Evolutionary conservation across 2,113 vertebrate genomes (phyloP).

Genomic region (Albula goreensis): DNA sequence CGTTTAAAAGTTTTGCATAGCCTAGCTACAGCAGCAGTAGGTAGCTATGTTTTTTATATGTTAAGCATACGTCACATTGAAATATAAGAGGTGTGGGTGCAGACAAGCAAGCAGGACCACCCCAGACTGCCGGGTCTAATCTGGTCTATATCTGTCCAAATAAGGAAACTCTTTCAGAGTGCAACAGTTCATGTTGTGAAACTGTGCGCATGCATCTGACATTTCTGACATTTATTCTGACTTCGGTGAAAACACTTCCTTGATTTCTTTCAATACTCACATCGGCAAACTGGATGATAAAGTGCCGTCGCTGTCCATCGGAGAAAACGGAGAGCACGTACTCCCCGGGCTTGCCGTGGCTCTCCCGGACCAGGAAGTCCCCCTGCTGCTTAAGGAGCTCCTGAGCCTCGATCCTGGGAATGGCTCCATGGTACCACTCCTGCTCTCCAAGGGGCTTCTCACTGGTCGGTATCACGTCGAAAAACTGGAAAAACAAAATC

Average conservation of each 20-base stretch:
- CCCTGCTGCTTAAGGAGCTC: constrained; percentile 92
- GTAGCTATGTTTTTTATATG: neutral
- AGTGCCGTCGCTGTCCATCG: constrained; percentile 91
- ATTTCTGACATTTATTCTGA: neutral
- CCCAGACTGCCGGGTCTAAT: neutral
- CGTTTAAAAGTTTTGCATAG: too few relatives aligned
- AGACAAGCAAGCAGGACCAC: neutral
- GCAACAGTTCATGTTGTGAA: neutral
- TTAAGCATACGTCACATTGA: too few relatives aligned
- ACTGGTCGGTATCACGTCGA: constrained; percentile 83
- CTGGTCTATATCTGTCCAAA: neutral
- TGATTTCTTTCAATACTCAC: constrained; percentile 63
- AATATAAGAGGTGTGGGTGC: neutral
- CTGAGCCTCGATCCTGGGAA: constrained; percentile 93
- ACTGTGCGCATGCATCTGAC: neutral
- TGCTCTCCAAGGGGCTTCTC: constrained; percentile 91
- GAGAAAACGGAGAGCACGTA: constrained; percentile 98
- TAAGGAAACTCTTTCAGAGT: neutral
- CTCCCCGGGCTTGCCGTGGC: constrained; percentile 96
- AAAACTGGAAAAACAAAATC: constrained; percentile 69
- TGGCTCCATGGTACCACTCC: constrained; percentile 97
- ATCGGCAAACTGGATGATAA: constrained; percentile 97
- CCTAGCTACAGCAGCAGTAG: neutral
- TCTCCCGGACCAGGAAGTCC: constrained; percentile 96
- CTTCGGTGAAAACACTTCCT: neutral